phyloP scores from a whole-genome alignment of 2,113 vertebrate species.

The Gallinago undulata region DNA sequence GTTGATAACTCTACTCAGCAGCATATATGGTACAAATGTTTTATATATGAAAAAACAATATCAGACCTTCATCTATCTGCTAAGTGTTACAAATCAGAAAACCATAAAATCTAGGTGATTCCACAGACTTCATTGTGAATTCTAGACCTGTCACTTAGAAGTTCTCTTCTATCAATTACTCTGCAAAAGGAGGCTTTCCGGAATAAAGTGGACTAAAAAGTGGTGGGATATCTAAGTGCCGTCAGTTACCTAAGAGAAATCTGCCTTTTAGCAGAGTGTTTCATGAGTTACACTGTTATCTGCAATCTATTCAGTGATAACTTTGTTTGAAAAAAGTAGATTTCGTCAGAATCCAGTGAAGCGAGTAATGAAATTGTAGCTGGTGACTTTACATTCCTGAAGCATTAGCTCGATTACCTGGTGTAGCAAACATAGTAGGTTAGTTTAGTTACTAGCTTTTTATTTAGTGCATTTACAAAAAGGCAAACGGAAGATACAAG shows the following conservation, averaged over 20 bases:
- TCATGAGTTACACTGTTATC: background rate
- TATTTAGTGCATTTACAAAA: background rate
- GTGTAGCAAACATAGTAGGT: background rate
- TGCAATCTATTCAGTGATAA: background rate
- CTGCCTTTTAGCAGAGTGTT: background rate
- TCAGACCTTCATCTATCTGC: background rate
- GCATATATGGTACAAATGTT: background rate
- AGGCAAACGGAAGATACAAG: background rate
- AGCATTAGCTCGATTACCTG: background rate
- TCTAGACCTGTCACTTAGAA: background rate
- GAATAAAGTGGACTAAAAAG: background rate
- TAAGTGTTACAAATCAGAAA: background rate
- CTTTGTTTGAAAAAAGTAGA: background rate
- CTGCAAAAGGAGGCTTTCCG: background rate
- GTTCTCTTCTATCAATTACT: background rate
- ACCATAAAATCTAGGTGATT: background rate
- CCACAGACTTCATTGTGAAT: background rate
- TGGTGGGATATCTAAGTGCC: background rate
- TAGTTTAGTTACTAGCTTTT: background rate
- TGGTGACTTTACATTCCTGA: background rate
- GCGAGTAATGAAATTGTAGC: background rate
- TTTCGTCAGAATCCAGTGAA: background rate
- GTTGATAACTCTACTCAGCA: background rate
- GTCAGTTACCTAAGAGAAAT: background rate
- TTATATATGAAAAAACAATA: background rate